Conservation (phyloP, 2,888 invertebrate species). For the Lepidonotus clava region DNA sequence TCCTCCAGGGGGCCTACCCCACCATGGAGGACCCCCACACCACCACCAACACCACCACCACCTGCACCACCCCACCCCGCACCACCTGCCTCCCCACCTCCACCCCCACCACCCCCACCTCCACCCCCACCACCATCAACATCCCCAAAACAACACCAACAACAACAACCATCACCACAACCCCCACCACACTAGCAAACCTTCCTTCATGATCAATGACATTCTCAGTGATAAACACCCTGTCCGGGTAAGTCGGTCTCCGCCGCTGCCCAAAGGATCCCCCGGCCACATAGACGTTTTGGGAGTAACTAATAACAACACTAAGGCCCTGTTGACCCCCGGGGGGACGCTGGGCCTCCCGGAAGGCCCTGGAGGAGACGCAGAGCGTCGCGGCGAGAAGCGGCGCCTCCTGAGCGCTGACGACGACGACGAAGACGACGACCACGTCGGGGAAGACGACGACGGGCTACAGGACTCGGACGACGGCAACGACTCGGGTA, state of each 20-base stretch:
- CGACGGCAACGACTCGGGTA: conserved; percentile 37
- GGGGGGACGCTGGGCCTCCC: background rate
- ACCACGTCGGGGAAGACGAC: background rate
- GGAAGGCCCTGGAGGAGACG: conserved; percentile 1
- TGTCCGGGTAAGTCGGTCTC: conserved; percentile 32
- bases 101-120: conserved; percentile 8
- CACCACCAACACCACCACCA: background rate
- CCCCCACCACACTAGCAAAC: background rate
- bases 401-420: background rate
- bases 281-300: conserved; percentile 26
- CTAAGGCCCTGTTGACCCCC: background rate
- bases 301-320: background rate
- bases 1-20: background rate
- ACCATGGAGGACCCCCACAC: background rate
- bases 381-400: conserved; percentile 26
- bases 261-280: background rate
- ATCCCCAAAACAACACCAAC: background rate
- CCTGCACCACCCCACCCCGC: background rate
- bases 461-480: background rate
- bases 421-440: conserved; percentile 31
- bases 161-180: too few relatives aligned
- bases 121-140: background rate
- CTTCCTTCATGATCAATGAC: conserved; percentile 57
- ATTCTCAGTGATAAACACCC: conserved; percentile 56
- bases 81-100: background rate